Evolutionary conservation across 2,888 invertebrate species (phyloP).

Genomic region (Anagyrus pseudococci): DNA sequence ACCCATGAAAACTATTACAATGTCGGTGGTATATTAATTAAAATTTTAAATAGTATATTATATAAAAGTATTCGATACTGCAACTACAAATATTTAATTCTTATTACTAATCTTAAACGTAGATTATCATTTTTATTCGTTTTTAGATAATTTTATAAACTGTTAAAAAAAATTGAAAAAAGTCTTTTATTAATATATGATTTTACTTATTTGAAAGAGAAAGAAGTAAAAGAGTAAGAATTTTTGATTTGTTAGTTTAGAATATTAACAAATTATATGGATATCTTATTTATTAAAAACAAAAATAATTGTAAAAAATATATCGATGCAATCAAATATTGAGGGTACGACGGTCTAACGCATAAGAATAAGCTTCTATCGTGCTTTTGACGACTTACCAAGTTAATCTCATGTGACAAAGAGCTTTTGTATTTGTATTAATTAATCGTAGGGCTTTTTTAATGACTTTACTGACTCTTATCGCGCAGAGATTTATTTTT

Average conservation of each 20-base stretch:
- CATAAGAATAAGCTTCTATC: too few relatives aligned
- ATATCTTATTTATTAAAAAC: slow-evolving; percentile 37
- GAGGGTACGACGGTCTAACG: too few relatives aligned
- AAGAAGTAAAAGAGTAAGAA: slow-evolving; percentile 6
- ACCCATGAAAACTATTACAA: neutral
- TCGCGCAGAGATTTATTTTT: too few relatives aligned
- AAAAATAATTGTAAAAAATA: slow-evolving; percentile 29
- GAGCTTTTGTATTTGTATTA: too few relatives aligned
- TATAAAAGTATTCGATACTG: neutral
- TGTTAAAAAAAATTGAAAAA: neutral
- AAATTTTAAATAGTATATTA: neutral
- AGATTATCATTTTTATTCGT: neutral
- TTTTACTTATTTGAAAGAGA: neutral
- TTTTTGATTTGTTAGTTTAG: slow-evolving; percentile 31
- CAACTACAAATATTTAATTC: neutral
- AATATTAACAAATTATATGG: slow-evolving; percentile 35
- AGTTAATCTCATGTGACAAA: too few relatives aligned
- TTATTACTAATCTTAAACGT: neutral
- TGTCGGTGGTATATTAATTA: neutral
- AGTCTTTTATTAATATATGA: neutral
- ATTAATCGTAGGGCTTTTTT: too few relatives aligned
- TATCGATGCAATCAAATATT: slow-evolving; percentile 33
- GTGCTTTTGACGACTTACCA: too few relatives aligned
- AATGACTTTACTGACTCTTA: too few relatives aligned
- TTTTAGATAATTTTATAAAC: neutral